These are phyloP conservation scores for Pachliopta kotzebuea DNA, from an alignment of 2,888 invertebrate species.

Conservation along the genomic window DNA sequence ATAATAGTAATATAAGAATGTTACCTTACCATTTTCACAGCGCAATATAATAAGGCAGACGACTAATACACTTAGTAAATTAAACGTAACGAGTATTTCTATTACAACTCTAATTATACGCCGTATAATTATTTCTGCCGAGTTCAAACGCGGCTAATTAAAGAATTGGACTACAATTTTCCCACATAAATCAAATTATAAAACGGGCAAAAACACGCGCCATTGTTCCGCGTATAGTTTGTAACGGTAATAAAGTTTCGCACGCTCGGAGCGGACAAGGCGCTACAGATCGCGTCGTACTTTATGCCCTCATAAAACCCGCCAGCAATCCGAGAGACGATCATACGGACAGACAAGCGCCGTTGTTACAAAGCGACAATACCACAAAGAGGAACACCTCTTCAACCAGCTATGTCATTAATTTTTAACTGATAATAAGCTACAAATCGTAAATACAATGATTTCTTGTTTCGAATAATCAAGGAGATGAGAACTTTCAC, in stretches of 20 bases:
- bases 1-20: no score
- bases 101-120: constrained; percentile 16
- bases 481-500: no score
- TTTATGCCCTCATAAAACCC: constrained; percentile 68
- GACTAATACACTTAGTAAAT: background rate
- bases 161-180: constrained; percentile 12
- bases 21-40: no score
- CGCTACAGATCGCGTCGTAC: constrained; percentile 61
- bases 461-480: no score
- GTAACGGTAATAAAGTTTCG: constrained; percentile 46
- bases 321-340: constrained; percentile 46
- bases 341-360: constrained; percentile 45
- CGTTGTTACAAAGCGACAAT: constrained; percentile 33
- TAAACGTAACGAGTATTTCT: constrained; percentile 6
- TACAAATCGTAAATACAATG: no score
- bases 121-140: constrained; percentile 1
- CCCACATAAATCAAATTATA: constrained; percentile 24
- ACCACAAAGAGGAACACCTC: constrained; percentile 16
- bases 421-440: background rate
- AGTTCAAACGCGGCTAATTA: constrained; percentile 22
- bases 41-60: no score
- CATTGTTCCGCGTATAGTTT: constrained; percentile 34
- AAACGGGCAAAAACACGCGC: constrained; percentile 33
- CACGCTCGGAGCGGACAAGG: constrained; percentile 44
- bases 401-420: background rate